phyloP scores from a whole-genome alignment of 2,113 vertebrate species.

The Baryphthengus martii region DNA sequence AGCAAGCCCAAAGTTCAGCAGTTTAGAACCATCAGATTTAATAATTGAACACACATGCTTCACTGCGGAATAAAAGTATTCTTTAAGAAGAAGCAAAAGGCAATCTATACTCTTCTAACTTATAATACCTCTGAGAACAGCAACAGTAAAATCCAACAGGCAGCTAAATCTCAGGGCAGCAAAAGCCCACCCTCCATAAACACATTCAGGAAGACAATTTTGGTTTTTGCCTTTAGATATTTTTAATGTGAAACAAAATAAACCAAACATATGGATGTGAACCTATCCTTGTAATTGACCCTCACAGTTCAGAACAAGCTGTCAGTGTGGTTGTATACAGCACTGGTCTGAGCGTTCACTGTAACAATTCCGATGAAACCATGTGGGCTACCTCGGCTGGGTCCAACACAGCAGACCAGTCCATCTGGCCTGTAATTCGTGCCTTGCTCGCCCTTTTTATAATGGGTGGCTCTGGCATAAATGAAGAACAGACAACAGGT shows the following conservation, averaged over 20 bases:
- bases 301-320: background rate
- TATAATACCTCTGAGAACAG: background rate
- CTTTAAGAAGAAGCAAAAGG: background rate
- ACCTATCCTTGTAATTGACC: background rate
- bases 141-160: background rate
- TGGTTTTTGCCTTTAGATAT: background rate
- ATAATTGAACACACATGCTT: background rate
- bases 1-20: background rate
- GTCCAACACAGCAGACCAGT: background rate
- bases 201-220: background rate
- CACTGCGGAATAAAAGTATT: background rate
- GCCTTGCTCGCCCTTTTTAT: background rate
- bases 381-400: background rate
- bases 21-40: background rate
- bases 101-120: background rate
- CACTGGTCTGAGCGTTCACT: background rate
- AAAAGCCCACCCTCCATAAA: background rate
- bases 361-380: background rate
- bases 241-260: background rate
- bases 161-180: background rate
- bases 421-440: background rate
- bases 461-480: background rate
- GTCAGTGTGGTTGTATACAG: too few relatives aligned
- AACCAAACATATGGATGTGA: background rate
- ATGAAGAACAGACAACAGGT: background rate